These are phyloP conservation scores for Danio jaintianensis DNA, from an alignment of 2,797 vertebrate species.

Conservation along the genomic window DNA sequence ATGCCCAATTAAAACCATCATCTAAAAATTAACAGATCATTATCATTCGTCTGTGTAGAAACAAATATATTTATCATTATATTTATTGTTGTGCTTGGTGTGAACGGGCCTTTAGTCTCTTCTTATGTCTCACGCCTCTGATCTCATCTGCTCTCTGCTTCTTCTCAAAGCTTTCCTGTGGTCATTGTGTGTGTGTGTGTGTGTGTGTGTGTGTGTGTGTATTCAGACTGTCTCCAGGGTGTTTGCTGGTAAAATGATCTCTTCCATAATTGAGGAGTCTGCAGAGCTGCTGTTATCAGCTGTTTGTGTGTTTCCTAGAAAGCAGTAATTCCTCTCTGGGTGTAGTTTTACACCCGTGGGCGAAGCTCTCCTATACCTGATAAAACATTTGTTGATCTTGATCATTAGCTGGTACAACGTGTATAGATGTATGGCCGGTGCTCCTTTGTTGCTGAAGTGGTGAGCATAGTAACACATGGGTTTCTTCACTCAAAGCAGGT, in stretches of 20 bases:
- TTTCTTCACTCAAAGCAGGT: neutral
- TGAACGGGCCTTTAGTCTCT: too few relatives aligned
- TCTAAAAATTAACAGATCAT: too few relatives aligned
- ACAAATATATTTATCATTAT: too few relatives aligned
- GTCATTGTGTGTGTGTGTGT: neutral
- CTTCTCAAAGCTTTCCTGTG: neutral
- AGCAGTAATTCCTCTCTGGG: neutral
- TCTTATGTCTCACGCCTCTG: neutral
- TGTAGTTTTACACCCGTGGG: neutral
- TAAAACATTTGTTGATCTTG: neutral
- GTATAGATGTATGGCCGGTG: neutral
- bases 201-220: neutral
- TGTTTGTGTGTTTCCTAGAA: slow-evolving; percentile 20
- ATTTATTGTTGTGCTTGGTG: too few relatives aligned
- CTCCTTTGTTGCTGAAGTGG: neutral
- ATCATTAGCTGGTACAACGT: neutral
- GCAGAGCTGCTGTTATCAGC: neutral
- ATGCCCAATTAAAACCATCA: too few relatives aligned
- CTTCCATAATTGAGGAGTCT: neutral
- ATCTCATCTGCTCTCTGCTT: neutral
- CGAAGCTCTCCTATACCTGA: neutral
- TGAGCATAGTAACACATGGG: neutral
- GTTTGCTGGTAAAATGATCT: slow-evolving; percentile 1
- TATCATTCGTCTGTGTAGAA: too few relatives aligned
- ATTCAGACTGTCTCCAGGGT: neutral